Base-by-base conservation (phyloP, 2,888 invertebrate genomes). In the Tiphia femorata region DNA sequence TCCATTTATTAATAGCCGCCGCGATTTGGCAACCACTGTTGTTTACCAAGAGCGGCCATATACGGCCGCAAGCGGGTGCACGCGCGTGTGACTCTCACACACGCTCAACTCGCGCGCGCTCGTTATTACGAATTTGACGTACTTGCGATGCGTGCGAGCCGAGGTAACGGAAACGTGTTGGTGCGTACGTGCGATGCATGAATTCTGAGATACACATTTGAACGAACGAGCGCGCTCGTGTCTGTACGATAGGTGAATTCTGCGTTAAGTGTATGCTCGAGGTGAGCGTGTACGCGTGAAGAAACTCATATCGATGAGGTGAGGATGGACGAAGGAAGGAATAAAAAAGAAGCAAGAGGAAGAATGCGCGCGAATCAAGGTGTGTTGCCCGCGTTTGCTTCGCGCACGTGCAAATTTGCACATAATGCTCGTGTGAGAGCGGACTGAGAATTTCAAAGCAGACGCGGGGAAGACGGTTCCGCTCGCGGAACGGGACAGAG, bases 11-110 rank as follows among this genome's bases (percentile, higher is more conserved):
- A 80, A 80, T 80, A 81, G 77, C 65, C 66, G 52, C 62, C 69
- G 58, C 70, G 74, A 78, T 81, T 81, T 81, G 80, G 81, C 77
- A 81, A 81, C 77, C 79, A 74, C 77, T 78, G 80, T 74, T 81
- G 81, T 81, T 80, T 81, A 82, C 78, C 72, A 73, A 73, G 76
- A 72, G 57, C 73, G 64, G 67, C 77, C 77, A 76, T 79, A 71
- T 78, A 78, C 65, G 77, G 73, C 56, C 47, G 40, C 37, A 12
- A n/a, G n/a, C 30, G 30, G 30, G 30, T 5, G n/a, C 3, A 30
- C 4, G 30, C 10, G 49, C 12, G 14, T 16, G 29, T 37, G 16
- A 6, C 35, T 14, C 17, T 35, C 14, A n/a, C 16, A 16, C 35
- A 16, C 21, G 41, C 40, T 35, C n/a, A 6, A 25, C 43, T 38